Conservation (phyloP, 37 sponge, comb jelly and placozoan genomes). For the Mnemiopsis leidyi region DNA sequence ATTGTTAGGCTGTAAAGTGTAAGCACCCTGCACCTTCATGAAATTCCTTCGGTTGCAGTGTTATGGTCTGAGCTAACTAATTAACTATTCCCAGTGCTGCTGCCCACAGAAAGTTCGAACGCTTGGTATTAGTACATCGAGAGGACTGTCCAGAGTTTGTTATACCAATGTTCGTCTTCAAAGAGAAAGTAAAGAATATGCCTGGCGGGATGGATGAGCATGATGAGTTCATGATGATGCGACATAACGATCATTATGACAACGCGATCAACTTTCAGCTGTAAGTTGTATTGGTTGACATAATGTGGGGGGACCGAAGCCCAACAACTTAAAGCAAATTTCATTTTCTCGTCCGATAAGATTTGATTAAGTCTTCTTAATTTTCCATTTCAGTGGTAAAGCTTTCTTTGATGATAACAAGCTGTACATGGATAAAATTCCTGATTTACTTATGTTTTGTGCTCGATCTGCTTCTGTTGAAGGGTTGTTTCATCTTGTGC, state of each 20-base stretch:
- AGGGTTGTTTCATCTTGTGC: background rate
- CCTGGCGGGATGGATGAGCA: background rate
- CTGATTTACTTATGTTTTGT: background rate
- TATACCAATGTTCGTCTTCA: background rate
- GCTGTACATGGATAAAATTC: background rate
- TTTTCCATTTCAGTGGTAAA: background rate
- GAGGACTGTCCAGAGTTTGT: background rate
- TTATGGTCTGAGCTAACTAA: no score
- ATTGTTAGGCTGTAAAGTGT: no score
- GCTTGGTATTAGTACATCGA: background rate
- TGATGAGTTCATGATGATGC: background rate
- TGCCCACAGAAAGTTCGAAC: background rate
- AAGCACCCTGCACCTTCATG: no score
- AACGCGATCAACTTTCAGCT: background rate
- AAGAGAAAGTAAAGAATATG: background rate
- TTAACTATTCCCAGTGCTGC: background rate
- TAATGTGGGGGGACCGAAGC: no score
- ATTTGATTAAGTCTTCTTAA: background rate
- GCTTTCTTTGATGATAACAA: background rate
- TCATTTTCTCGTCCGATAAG: no score
- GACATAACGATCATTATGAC: background rate
- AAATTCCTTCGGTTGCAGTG: no score
- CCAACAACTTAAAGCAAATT: no score
- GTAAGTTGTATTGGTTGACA: no score
- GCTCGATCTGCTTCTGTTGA: background rate